Percentiles rank a stretch among this genome's conserved stretches.
Evolutionary conservation across 2,797 vertebrate genomes (phyloP).

Genomic region (Sebastes trivittatus): DNA sequence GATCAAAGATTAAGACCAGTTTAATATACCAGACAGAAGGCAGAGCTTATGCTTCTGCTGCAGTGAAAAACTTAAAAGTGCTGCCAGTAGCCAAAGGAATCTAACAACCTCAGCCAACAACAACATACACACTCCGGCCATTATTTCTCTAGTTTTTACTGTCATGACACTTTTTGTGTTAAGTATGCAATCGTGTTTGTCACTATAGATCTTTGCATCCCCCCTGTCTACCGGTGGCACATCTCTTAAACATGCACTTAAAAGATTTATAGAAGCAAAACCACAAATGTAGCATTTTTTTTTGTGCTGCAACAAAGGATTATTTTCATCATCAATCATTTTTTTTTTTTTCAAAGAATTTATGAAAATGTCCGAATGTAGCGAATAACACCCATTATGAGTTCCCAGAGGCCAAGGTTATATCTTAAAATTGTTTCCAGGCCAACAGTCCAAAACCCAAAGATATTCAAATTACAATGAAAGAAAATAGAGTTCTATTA

Average conservation of each 20-base stretch:
- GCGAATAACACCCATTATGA: background rate
- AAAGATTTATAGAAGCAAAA: background rate
- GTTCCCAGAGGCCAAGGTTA: background rate
- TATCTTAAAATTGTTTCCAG: background rate
- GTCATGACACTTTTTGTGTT: background rate
- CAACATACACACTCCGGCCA: background rate
- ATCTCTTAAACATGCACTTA: background rate
- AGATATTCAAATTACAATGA: background rate
- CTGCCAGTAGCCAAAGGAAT: slow-evolving; percentile 3
- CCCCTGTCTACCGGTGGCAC: background rate
- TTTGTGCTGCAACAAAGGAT: background rate
- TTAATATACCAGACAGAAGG: background rate
- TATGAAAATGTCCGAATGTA: background rate
- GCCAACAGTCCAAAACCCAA: background rate
- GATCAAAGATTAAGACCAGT: slow-evolving; percentile 27
- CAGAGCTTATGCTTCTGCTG: background rate
- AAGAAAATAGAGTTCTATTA: background rate
- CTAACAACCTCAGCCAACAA: background rate
- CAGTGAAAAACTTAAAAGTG: background rate
- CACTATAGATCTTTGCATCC: background rate
- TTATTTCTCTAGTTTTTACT: background rate
- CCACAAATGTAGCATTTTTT: background rate
- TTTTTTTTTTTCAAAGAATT: background rate
- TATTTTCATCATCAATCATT: background rate
- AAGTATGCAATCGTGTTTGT: background rate